Base-by-base conservation (phyloP, 2,888 invertebrate genomes). In the Heliconius aoede region DNA sequence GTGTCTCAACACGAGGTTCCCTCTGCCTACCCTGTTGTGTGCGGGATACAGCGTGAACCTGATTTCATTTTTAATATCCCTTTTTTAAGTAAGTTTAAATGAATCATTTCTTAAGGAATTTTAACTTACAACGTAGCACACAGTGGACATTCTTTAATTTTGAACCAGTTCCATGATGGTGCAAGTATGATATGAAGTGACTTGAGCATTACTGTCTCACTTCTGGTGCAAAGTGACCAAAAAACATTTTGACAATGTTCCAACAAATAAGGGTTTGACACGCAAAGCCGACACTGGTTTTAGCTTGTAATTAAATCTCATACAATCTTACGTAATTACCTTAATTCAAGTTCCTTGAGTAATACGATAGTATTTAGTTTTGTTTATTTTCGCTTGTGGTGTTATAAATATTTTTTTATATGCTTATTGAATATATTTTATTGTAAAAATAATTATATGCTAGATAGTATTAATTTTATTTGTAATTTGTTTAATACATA, bases 201-300 rank as follows among this genome's bases (percentile, higher is more conserved):
- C 32, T 36, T 72, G 36, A 72, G 61, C 72, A 40, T 76, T 76
- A 71, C 76, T 61, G 61, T 74, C 69, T 62, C 24, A 62, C 76
- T 68, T 71, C 71, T 76, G 67, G 46, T 55, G 68, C 71, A 76
- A 79, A 71, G 67, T 73, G 65, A 73, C 75, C 40, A 64, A 72
- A 76, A 79, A 73, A 64, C 69, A 24, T 69, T 55, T 73, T 77
- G 73, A 64, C 76, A 68, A 55, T 75, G 75, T 73, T 40, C 32
- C 64, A 78, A 73, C 79, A 78, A 79, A 79, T 76, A 79, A 78
- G 79, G 36, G 72, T 24, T 74, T 72, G 79, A 76, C 79, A 79
- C 79, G 79, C 79, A 74, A 79, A 68, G 46, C 64, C 69, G 61
- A 61, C 60, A 46, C 64, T 76, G 71, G 71, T 71, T 69, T 40